Conservation (phyloP, 2,797 vertebrate species). For the Takifugu ocellatus region DNA sequence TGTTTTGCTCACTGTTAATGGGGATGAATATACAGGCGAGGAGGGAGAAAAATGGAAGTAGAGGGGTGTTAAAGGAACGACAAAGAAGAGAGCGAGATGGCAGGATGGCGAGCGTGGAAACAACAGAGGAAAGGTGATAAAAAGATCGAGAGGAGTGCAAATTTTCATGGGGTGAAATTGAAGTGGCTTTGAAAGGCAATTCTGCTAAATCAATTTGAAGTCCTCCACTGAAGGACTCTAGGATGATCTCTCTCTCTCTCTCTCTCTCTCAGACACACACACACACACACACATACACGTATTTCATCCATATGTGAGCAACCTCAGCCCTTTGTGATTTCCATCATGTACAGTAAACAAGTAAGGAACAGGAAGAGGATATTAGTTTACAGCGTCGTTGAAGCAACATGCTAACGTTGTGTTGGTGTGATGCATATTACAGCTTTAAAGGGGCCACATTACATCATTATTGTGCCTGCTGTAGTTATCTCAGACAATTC, state of each 20-base stretch:
- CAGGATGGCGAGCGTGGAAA: conserved; percentile 9
- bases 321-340: background rate
- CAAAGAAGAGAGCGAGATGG: conserved; percentile 10
- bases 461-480: no score
- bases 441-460: conserved; percentile 10
- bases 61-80: background rate
- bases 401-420: conserved; percentile 17
- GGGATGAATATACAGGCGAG: background rate
- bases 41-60: background rate
- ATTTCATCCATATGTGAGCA: background rate
- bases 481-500: no score
- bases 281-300: conserved; percentile 8
- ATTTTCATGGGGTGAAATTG: conserved; percentile 67
- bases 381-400: conserved; percentile 1
- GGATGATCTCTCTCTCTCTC: conserved; percentile 22
- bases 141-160: conserved; percentile 31
- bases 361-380: background rate
- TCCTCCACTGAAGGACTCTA: conserved; percentile 58
- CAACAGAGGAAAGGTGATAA: conserved; percentile 16
- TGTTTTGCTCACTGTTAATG: conserved; percentile 12
- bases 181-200: conserved; percentile 66
- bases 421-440: conserved; percentile 16
- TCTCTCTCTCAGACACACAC: conserved; percentile 3
- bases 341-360: background rate
- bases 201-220: conserved; percentile 69